These are phyloP conservation scores for Clostera curtula DNA, from an alignment of 2,888 invertebrate species.

Conservation along the genomic window DNA sequence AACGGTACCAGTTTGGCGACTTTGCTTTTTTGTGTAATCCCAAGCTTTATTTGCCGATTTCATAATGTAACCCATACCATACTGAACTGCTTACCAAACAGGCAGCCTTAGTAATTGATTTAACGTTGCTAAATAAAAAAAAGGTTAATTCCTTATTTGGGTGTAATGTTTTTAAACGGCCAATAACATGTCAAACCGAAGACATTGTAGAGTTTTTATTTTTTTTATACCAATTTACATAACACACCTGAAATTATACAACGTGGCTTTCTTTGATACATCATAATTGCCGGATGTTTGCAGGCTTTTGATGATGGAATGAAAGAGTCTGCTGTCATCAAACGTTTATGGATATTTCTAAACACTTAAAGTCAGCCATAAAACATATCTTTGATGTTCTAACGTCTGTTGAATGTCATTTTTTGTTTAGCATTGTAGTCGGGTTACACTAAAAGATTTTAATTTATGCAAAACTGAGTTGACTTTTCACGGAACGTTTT, in stretches of 20 bases:
- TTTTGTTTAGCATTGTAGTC: conserved; percentile 14
- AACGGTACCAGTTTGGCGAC: conserved; percentile 55
- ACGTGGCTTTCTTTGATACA: neutral
- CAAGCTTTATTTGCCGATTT: conserved; percentile 39
- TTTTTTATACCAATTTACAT: neutral
- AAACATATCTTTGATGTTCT: conserved; percentile 38
- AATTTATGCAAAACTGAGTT: neutral
- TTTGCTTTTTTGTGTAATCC: conserved; percentile 58
- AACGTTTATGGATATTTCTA: conserved; percentile 34
- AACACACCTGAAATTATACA: conserved; percentile 6
- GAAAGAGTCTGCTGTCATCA: conserved; percentile 22
- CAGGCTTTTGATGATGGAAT: conserved; percentile 13
- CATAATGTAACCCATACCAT: conserved; percentile 30
- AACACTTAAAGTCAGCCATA: conserved; percentile 32
- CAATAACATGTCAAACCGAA: too few species aligned
- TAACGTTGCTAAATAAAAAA: conserved; percentile 27
- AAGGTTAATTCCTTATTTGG: too few species aligned
- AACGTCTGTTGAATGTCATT: conserved; percentile 29
- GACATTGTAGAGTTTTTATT: too few species aligned
- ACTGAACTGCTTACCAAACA: conserved; percentile 10
- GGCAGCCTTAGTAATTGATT: conserved; percentile 33
- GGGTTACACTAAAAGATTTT: conserved; percentile 9
- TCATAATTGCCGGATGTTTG: conserved; percentile 14
- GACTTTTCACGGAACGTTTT: too few species aligned
- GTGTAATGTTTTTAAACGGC: too few species aligned